Percentiles rank a stretch among this genome's conserved stretches.
These are phyloP conservation scores for Acanthaster planci DNA, from an alignment of 35 echinoderm and acorn worm genomes.

Conservation along the genomic window DNA sequence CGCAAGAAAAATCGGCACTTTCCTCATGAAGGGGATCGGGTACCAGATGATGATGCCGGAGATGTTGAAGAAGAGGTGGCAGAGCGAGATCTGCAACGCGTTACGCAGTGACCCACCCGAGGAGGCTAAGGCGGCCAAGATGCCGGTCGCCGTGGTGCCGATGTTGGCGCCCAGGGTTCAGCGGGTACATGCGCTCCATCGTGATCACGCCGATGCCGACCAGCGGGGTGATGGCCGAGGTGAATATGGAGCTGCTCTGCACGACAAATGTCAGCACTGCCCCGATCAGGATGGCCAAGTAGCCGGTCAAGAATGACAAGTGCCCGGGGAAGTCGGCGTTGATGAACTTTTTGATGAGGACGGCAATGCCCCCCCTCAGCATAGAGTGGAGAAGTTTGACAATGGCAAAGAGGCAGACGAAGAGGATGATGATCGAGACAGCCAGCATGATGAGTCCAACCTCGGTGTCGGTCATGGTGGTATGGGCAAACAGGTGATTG, in stretches of 20 bases:
- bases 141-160: slow-evolving; percentile 90
- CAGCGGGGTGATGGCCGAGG: slow-evolving; percentile 86
- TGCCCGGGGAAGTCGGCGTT: slow-evolving; percentile 92
- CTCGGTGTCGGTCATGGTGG: slow-evolving; percentile 61
- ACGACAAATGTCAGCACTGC: slow-evolving; percentile 86
- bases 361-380: slow-evolving; percentile 82
- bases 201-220: slow-evolving; percentile 93
- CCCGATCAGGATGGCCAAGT: slow-evolving; percentile 84
- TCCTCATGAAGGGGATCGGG: slow-evolving; percentile 86
- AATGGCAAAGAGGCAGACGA: slow-evolving; percentile 75
- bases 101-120: slow-evolving; percentile 62
- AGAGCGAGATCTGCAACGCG: slow-evolving; percentile 86
- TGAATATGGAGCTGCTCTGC: slow-evolving; percentile 97
- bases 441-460: slow-evolving; percentile 75
- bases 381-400: slow-evolving; percentile 93
- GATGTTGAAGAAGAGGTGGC: slow-evolving; percentile 98
- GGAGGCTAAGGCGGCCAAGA: slow-evolving; percentile 81
- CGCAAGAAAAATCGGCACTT: slow-evolving; percentile 66
- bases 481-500: slow-evolving; percentile 64
- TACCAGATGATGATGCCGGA: slow-evolving; percentile 89
- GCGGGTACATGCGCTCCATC: slow-evolving; percentile 84
- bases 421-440: slow-evolving; percentile 64
- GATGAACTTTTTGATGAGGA: slow-evolving; percentile 74
- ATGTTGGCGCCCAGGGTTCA: slow-evolving; percentile 94
- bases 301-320: slow-evolving; percentile 71